Conservation (phyloP, 2,888 invertebrate species). For the Pomacea canaliculata region DNA sequence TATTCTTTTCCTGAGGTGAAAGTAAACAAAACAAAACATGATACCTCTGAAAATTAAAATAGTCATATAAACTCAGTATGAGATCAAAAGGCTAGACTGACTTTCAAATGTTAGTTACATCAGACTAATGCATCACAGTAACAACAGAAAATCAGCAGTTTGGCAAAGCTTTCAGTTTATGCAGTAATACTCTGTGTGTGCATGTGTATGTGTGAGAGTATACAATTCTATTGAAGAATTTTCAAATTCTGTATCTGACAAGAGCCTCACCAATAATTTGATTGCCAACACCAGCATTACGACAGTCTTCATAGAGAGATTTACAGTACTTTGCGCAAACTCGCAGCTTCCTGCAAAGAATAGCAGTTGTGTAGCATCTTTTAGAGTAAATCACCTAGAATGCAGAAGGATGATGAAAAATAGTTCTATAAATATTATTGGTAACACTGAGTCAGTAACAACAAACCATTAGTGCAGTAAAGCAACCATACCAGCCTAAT, state of each 20-base stretch:
- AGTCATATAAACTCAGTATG: background rate
- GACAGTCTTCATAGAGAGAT: slow-evolving; percentile 62
- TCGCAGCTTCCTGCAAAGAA: slow-evolving; percentile 55
- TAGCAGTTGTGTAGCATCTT: background rate
- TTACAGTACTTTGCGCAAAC: slow-evolving; percentile 67
- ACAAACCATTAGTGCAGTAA: too few relatives aligned
- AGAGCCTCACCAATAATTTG: slow-evolving; percentile 56
- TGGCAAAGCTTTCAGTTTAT: background rate
- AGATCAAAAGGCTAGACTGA: too few relatives aligned
- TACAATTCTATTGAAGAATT: background rate
- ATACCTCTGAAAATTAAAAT: background rate
- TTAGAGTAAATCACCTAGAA: background rate
- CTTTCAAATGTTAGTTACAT: too few relatives aligned
- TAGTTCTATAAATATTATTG: too few relatives aligned
- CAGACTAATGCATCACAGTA: background rate
- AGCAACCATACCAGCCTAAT: too few relatives aligned
- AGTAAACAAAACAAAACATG: background rate
- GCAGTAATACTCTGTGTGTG: too few relatives aligned
- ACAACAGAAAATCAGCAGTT: background rate
- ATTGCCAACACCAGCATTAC: slow-evolving; percentile 61
- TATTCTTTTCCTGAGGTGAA: slow-evolving; percentile 53
- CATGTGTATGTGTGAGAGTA: background rate
- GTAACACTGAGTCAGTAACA: too few relatives aligned
- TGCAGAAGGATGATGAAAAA: background rate
- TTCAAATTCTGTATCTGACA: background rate